A percentile compares a stretch with the other conserved stretches of the same genome.
phyloP scores from a whole-genome alignment of 1,140 invertebrate species.

The Drosophila cardini region DNA sequence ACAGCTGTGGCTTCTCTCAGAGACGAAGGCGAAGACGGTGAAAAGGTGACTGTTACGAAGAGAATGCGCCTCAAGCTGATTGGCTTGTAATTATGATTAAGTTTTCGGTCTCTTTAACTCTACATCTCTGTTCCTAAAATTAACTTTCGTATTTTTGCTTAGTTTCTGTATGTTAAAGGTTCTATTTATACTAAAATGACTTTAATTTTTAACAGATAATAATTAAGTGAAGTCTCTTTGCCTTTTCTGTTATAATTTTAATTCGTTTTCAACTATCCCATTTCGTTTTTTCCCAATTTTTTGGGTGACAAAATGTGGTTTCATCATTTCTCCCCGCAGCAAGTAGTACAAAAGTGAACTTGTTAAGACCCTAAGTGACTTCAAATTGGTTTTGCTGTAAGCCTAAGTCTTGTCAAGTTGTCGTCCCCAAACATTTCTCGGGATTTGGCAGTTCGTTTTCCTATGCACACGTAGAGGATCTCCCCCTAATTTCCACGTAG shows the following conservation, averaged over 20 bases:
- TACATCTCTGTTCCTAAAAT: too few relatives aligned
- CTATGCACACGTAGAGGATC: conserved; percentile 19
- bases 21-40: neutral
- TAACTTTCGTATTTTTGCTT: neutral
- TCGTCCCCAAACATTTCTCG: neutral
- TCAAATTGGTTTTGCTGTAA: conserved; percentile 35
- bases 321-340: neutral
- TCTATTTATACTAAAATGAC: too few relatives aligned
- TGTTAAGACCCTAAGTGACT: conserved; percentile 47
- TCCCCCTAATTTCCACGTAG: conserved; percentile 33
- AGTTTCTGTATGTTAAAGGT: neutral
- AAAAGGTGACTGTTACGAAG: neutral
- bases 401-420: conserved; percentile 24
- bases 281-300: neutral
- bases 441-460: conserved; percentile 11
- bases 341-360: conserved; percentile 17
- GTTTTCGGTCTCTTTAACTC: neutral
- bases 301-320: conserved; percentile 4
- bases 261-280: neutral
- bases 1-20: conserved; percentile 63
- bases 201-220: too few relatives aligned
- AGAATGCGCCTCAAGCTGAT: conserved; percentile 6
- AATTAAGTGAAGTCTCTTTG: too few relatives aligned
- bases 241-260: neutral
- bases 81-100: conserved; percentile 15